phyloP scores from a whole-genome alignment of 2,797 vertebrate species.

The Centropyge bicolor region DNA sequence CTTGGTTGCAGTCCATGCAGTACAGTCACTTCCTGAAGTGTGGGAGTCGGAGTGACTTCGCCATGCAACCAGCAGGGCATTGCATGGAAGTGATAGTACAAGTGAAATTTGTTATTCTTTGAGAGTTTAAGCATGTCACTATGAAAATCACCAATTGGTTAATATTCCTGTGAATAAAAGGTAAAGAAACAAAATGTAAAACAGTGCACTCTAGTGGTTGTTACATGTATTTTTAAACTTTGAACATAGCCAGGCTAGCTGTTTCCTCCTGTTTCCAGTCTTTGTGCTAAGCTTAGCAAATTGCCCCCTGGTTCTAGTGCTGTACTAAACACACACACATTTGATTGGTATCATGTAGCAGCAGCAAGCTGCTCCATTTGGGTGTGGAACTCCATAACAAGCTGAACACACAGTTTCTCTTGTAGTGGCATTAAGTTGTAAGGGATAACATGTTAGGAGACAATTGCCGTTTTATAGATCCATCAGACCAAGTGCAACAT shows the following conservation, averaged over 20 bases:
- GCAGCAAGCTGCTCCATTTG: background rate
- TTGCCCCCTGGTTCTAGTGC: background rate
- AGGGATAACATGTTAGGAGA: too few species aligned
- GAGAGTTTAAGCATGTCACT: too few species aligned
- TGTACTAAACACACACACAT: background rate
- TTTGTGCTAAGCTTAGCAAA: background rate
- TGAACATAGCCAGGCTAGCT: background rate
- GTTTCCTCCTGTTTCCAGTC: background rate
- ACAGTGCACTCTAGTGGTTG: background rate
- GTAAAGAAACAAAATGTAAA: too few species aligned
- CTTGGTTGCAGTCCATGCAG: too few species aligned
- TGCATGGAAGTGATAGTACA: background rate
- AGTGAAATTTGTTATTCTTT: background rate
- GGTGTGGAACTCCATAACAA: too few species aligned
- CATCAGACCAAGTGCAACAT: background rate
- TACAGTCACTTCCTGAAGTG: background rate
- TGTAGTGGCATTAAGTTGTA: too few species aligned
- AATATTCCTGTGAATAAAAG: too few species aligned
- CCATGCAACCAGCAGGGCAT: background rate
- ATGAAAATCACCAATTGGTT: too few species aligned
- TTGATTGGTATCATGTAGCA: background rate
- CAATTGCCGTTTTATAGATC: too few species aligned
- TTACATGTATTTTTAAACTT: too few species aligned
- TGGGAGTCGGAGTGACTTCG: background rate
- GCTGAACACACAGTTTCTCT: too few species aligned